Evolutionary conservation across 2,113 vertebrate genomes (phyloP), one percentile per base, ranked within the genome.

Genomic region (Sander vitreus): DNA sequence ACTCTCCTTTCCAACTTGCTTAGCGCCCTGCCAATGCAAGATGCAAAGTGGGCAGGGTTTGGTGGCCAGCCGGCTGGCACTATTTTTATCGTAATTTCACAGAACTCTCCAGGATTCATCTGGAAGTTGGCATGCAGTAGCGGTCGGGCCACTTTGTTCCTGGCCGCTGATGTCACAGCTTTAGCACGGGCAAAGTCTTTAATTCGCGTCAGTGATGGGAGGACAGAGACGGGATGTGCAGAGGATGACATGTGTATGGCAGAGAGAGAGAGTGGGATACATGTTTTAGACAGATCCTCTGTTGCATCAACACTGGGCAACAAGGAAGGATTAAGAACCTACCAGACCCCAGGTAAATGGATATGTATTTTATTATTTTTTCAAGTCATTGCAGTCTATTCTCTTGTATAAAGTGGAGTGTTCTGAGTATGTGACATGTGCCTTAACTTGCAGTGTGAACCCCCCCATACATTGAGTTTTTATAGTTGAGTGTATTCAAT

Each of bases 81-180:
- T 97, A 97, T 97, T 97, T 97, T 97, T 97, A 96, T 95, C 96
- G 88, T 93, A 93, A 96, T 95, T 97, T 96, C 97, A 96, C 76
- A 88, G 96, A 97, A 96, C 92, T 94, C 89, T 95, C 92, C 75
- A 78, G 1, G 84, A 94, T 93, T 92, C 88, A 85, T 91, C 83
- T 85, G 88, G 63, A 89, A 76, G 88, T 78, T 84, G 89, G 85
- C 91, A 75, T 1, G 73, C 74, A 39, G 66, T 66, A 82, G 75
- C 33, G 5, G 39, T 7, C 23, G 73, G 81, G 67, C 36, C 18
- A 23, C 78, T 90, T 89, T 92, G 92, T 93, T 93, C 90, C 80
- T 53, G 82, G 76, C 62, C 12, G 15, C 69, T 91, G 92, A 91
- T 89, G 93, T 92, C 92, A 90, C 83, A 19, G 69, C 71, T 79